phyloP scores from a whole-genome alignment of 2,797 vertebrate genomes.

The Garrulus glandarius region DNA sequence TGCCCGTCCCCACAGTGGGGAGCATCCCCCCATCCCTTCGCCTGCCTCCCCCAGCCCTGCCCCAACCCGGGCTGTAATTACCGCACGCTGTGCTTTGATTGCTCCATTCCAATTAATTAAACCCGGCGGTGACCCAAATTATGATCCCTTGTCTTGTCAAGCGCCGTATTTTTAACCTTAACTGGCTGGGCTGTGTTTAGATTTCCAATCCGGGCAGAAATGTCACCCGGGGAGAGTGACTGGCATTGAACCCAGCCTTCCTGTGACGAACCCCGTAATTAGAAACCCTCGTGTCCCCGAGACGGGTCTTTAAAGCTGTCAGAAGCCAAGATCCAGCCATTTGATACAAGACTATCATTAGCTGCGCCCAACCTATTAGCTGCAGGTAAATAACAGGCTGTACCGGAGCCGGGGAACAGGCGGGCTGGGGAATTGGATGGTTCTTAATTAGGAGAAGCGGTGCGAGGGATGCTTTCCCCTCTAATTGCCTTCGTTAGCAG shows the following conservation, averaged over 20 bases:
- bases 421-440: slow-evolving; percentile 66
- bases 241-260: slow-evolving; percentile 66
- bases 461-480: slow-evolving; percentile 56
- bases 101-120: slow-evolving; percentile 82
- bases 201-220: slow-evolving; percentile 77
- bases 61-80: slow-evolving; percentile 75
- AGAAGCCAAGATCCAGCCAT: slow-evolving; percentile 72
- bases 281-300: slow-evolving; percentile 73
- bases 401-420: slow-evolving; percentile 58
- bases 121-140: slow-evolving; percentile 78
- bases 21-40: background rate
- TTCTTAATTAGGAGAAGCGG: slow-evolving; percentile 73
- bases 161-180: slow-evolving; percentile 79
- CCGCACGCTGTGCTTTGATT: slow-evolving; percentile 71
- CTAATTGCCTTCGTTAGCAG: slow-evolving; percentile 61
- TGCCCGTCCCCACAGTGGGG: background rate
- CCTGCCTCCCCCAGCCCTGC: slow-evolving; percentile 5
- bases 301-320: slow-evolving; percentile 78
- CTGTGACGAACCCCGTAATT: slow-evolving; percentile 76
- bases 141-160: slow-evolving; percentile 72
- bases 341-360: slow-evolving; percentile 75
- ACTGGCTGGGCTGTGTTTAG: slow-evolving; percentile 73
- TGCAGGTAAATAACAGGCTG: slow-evolving; percentile 80
- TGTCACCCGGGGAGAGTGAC: slow-evolving; percentile 73
- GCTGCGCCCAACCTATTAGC: slow-evolving; percentile 70